phyloP scores from a whole-genome alignment of 1,140 invertebrate species.

The Bathynomus jamesi region DNA sequence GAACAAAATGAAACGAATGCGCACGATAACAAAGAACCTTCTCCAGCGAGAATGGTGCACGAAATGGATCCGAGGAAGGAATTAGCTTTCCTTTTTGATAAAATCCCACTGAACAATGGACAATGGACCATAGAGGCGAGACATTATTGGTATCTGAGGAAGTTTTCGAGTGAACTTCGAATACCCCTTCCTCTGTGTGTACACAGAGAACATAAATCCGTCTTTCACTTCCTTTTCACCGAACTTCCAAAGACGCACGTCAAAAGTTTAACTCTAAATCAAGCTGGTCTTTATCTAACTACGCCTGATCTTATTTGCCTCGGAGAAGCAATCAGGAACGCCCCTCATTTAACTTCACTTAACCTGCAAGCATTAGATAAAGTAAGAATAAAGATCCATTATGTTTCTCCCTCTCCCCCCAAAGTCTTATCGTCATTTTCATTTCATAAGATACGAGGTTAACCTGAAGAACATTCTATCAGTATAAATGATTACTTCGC shows the following conservation, averaged over 20 bases:
- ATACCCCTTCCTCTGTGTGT: conserved; percentile 28
- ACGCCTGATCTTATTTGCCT: conserved; percentile 28
- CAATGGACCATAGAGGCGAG: not conserved
- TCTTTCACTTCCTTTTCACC: conserved; percentile 29
- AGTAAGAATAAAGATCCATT: conserved; percentile 5
- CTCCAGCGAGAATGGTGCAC: not conserved
- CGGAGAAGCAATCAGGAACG: conserved; percentile 24
- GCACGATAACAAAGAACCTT: conserved; percentile 2
- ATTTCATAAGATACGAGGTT: no score
- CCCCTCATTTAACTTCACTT: conserved; percentile 20
- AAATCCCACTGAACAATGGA: not conserved
- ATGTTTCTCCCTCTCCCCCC: no score
- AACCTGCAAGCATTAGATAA: conserved; percentile 18
- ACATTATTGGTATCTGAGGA: conserved; percentile 12
- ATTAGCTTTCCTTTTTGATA: not conserved
- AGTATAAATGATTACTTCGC: not conserved
- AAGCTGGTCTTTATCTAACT: conserved; percentile 30
- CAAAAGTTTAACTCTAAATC: conserved; percentile 15
- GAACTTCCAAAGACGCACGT: conserved; percentile 24
- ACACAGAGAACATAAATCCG: conserved; percentile 22
- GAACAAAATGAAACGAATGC: no score
- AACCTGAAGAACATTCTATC: no score
- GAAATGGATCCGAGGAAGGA: not conserved
- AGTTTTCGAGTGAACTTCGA: conserved; percentile 6
- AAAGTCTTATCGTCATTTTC: no score